Conservation (phyloP, 2,113 vertebrate genomes). For the Myotis lucifugus region DNA sequence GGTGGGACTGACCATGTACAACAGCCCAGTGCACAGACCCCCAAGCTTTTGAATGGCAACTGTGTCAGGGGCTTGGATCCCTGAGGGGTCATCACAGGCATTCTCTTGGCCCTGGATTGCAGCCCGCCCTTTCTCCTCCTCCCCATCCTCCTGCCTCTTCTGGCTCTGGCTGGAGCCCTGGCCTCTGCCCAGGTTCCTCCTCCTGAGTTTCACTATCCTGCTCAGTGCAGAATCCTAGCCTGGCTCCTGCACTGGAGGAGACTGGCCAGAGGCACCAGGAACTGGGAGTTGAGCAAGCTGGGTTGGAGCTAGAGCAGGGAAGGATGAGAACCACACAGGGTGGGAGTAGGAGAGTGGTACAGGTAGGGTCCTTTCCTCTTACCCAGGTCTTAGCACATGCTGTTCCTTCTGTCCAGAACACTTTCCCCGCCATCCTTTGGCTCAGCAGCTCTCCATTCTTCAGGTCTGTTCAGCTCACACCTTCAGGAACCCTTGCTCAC, state of each 20-base stretch:
- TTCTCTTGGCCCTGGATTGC: not conserved
- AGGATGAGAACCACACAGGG: not conserved
- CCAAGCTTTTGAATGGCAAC: not conserved
- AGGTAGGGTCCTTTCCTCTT: rapidly evolving
- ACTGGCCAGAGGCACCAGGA: not conserved
- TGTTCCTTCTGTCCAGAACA: not conserved
- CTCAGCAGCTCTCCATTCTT: not conserved
- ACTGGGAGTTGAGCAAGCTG: not conserved
- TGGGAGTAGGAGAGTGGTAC: rapidly evolving
- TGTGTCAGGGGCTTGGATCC: too few species aligned
- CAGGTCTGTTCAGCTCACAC: not conserved
- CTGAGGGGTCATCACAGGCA: not conserved
- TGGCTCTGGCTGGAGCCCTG: not conserved
- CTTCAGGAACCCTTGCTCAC: not conserved
- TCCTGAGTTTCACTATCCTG: not conserved
- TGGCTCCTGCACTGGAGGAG: not conserved
- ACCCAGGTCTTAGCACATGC: not conserved
- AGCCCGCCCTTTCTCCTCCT: not conserved
- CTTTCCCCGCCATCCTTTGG: not conserved
- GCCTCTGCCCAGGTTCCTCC: not conserved
- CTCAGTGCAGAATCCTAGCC: not conserved
- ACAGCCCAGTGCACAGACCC: not conserved
- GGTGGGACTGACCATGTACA: not conserved
- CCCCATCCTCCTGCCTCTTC: not conserved
- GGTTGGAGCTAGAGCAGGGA: not conserved